These are phyloP conservation scores for Alviniconcha strummeri DNA, from an alignment of 2,888 invertebrate genomes.

Conservation along the genomic window DNA sequence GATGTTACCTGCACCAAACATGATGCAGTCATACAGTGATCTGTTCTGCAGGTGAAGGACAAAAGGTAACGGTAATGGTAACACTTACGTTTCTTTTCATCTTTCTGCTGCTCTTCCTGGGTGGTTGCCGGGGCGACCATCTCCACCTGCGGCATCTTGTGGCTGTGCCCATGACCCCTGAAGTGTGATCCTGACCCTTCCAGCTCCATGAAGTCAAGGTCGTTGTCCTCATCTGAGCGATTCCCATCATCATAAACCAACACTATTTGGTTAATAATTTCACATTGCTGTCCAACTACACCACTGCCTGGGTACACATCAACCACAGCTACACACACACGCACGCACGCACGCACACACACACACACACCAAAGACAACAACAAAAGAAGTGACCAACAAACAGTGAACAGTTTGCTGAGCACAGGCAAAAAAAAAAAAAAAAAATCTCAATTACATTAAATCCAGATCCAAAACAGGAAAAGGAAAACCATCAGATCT, in stretches of 20 bases:
- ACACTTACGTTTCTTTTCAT: slow-evolving; percentile 48
- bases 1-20: too few species aligned
- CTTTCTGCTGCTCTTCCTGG: slow-evolving; percentile 76
- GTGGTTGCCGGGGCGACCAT: slow-evolving; percentile 95
- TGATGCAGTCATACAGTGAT: too few species aligned
- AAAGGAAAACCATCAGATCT: too few species aligned
- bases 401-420: too few species aligned
- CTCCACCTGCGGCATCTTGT: slow-evolving; percentile 94
- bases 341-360: not conserved
- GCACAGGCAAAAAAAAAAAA: too few species aligned
- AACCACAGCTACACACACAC: not conserved
- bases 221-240: slow-evolving; percentile 82
- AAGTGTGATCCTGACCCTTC: slow-evolving; percentile 44
- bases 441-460: too few species aligned
- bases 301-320: not conserved
- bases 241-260: slow-evolving; percentile 66
- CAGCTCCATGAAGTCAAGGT: slow-evolving; percentile 67
- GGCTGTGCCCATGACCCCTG: slow-evolving; percentile 46
- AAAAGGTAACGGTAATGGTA: too few species aligned
- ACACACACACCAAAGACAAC: not conserved
- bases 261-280: slow-evolving; percentile 66
- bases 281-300: slow-evolving; percentile 25
- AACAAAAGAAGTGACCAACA: not conserved
- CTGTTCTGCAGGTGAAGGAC: too few species aligned
- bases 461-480: too few species aligned